phyloP scores from a whole-genome alignment of 2,113 vertebrate species.

The Pitta sordida region DNA sequence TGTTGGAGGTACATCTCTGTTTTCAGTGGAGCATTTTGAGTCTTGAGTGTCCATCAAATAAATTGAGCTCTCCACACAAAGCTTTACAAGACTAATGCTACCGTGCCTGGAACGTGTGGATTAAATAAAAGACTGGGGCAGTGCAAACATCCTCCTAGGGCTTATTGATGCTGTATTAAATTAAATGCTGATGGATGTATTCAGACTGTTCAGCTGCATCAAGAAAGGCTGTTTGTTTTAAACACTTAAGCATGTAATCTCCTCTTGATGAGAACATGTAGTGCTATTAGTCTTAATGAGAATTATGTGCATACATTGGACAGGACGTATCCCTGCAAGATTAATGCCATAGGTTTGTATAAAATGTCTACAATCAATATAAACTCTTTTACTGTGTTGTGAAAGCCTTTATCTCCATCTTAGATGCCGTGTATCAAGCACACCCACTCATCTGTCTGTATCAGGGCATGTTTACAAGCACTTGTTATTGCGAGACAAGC shows the following conservation, averaged over 20 bases:
- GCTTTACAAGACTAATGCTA: constrained; percentile 55
- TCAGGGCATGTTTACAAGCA: neutral
- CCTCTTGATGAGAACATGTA: constrained; percentile 45
- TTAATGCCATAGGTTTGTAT: constrained; percentile 18
- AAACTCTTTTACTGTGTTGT: constrained; percentile 20
- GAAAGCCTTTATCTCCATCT: constrained; percentile 26
- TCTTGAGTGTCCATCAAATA: constrained; percentile 42
- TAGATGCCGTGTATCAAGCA: neutral
- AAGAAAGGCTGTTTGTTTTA: constrained; percentile 62
- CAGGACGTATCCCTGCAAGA: neutral
- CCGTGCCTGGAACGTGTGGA: constrained; percentile 28
- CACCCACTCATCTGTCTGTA: neutral
- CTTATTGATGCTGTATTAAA: constrained; percentile 60
- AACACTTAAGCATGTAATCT: constrained; percentile 60
- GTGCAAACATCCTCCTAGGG: constrained; percentile 61
- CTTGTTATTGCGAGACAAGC: neutral
- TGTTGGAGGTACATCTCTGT: constrained; percentile 45
- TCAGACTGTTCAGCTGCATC: constrained; percentile 50
- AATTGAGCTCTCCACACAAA: constrained; percentile 50
- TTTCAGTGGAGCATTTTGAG: constrained; percentile 49
- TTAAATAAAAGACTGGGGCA: constrained; percentile 62
- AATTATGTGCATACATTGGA: constrained; percentile 31
- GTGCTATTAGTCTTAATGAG: constrained; percentile 52
- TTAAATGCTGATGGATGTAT: constrained; percentile 62
- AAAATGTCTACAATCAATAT: constrained; percentile 43